A percentile compares a stretch with the other conserved stretches of the same genome.
Evolutionary conservation across 2,113 vertebrate genomes (phyloP).

Genomic region (Atherinomorus stipes): DNA sequence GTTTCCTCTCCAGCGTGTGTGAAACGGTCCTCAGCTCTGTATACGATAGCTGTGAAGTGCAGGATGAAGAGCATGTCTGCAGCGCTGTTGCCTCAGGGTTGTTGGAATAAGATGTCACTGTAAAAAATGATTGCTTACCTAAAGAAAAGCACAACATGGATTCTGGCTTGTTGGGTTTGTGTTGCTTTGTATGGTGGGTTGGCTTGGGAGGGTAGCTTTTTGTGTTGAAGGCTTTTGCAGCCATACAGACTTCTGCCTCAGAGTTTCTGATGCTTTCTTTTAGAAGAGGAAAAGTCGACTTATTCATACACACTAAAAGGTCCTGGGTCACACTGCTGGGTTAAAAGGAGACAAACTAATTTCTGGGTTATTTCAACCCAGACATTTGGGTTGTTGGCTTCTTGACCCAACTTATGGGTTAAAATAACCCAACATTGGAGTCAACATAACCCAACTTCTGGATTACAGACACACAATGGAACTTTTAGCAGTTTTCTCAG

Average conservation of each 20-base stretch:
- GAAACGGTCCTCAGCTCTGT: slow-evolving; percentile 43
- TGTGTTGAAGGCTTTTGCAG: slow-evolving; percentile 36
- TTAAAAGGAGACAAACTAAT: no score
- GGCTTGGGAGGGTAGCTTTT: slow-evolving; percentile 31
- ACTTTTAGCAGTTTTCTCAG: no score
- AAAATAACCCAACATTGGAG: no score
- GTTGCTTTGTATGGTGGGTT: slow-evolving; percentile 52
- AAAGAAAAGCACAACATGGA: slow-evolving; percentile 48
- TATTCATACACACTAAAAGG: no score
- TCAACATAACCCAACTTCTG: no score
- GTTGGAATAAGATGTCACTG: slow-evolving; percentile 71
- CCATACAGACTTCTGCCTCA: slow-evolving; percentile 41
- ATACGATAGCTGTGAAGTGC: slow-evolving; percentile 47
- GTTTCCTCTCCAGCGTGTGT: slow-evolving; percentile 37
- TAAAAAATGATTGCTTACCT: slow-evolving; percentile 36
- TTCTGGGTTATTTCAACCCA: no score
- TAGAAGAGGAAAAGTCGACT: slow-evolving; percentile 42
- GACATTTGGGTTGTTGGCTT: no score
- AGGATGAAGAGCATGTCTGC: slow-evolving; percentile 40
- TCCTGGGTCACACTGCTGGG: no score
- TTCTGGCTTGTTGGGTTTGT: slow-evolving; percentile 45
- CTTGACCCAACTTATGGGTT: no score
- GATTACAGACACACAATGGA: no score
- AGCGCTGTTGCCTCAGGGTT: slow-evolving; percentile 39
- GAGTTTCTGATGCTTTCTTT: slow-evolving; percentile 19